Evolutionary conservation across 1,140 invertebrate species (phyloP), one percentile per base, ranked within the genome.

Genomic region (Xylocopa sonorina): DNA sequence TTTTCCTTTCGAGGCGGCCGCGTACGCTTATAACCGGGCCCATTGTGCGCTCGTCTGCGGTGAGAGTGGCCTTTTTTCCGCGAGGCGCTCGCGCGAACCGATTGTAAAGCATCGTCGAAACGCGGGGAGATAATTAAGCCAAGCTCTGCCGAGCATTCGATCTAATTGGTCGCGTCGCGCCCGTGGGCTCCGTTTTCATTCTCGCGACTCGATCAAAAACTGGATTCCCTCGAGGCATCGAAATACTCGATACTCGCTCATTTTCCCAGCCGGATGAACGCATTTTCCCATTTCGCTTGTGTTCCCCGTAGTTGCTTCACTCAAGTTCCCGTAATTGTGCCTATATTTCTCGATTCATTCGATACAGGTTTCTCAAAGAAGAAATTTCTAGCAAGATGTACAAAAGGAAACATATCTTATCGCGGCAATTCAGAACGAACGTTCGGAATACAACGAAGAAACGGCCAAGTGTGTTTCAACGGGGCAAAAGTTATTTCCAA

Each of bases 1-100:
- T 87, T 87, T 86, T 87, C 84, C 85, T 86, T 86, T 86, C 80
- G 76, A 46, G 74, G 83, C 76, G 55, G n/a, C 57, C 72, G 76
- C 72, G 83, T 82, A 80, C 46, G 83, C 76, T 62, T 78, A 76
- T 78, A 78, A 81, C 80, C 66, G 67, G 66, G 34, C 16, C 75
- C 60, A 81, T 81, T 78, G 79, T 81, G 38, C 64, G 18, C 57
- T 18, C 43, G 46, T 64, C 58, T 60, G 14, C 32, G 75, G 43
- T 80, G 51, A 77, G 48, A 66, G 48, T 69, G 50, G 74, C 55
- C 53, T 53, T 81, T 53, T 77, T n/a, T n/a, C n/a, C 72, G 43
- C 38, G n/a, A 38, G 32, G 57, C 38, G 41, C 10, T 16, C 60
- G 34, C n/a, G 32, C 60, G 72, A 76, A 68, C 53, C 78, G 78